Base-by-base conservation (phyloP, 2,797 vertebrate species). In the Sylvilagus floridanus region DNA sequence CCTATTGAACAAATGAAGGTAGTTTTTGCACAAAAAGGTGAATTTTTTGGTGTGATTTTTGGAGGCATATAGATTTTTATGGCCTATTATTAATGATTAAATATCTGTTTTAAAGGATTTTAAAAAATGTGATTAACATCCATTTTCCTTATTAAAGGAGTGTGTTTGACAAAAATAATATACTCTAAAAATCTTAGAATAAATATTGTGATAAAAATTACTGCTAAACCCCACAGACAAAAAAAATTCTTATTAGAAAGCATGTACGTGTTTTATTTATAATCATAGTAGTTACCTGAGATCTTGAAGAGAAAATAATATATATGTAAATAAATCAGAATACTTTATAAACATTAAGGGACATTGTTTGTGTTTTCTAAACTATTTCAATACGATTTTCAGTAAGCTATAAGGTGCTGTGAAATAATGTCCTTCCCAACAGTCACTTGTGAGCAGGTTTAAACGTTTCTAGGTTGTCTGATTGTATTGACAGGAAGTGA, bases 381-480 rank as follows among this genome's bases (percentile, higher is more conserved):
- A 76, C 24, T 75, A 93, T 85, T 50, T 86, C 81, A 62, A 84
- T 75, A n/a, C 37, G n/a, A 81, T 92, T 68, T 90, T 86, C 75
- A 79, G 35, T 54, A 84, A 87, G n/a, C 47, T 73, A 21, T 83
- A 92, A 47, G 24, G 16, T 50, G 50, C 68, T 90, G 32, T 50
- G 78, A 95, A 95, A 96, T 3, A 8, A 89, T 37, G 16, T 57
- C 50, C 68, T 97, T 37, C 65, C 12, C 35, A 87, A 68, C 0
- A 94, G 90, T 72, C 54, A 65, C 69, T 54, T 47, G 35, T 81
- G 65, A 24, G 78, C 62, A 92, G 26, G 19, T 86, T 95, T 94
- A 94, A 96, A 91, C 52, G 47, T 19, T 66, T 90, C 37, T 77
- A 68, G 66, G 81, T 92, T 96, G 54, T 90, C 92, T 91, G 83